Conservation (phyloP, 2,113 vertebrate species). For the Lepidothrix coronata region DNA sequence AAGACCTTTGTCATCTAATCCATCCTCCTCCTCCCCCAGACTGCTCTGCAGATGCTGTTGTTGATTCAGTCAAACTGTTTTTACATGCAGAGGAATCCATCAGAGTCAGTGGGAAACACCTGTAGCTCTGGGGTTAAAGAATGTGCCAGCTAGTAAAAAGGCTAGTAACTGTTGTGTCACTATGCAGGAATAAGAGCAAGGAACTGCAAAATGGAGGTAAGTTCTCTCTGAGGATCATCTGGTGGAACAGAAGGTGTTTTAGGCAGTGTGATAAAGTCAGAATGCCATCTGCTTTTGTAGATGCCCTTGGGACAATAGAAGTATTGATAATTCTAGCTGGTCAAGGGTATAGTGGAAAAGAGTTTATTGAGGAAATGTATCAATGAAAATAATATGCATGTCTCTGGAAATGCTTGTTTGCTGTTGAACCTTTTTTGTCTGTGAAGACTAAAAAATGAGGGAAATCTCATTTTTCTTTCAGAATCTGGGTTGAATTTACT, state of each 20-base stretch:
- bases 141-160: background rate
- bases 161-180: background rate
- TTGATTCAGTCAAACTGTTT: background rate
- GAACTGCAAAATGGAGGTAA: background rate
- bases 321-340: background rate
- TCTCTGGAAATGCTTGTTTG: background rate
- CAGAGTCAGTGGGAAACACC: background rate
- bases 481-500: background rate
- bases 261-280: background rate
- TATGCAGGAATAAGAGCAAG: background rate
- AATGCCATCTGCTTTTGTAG: background rate
- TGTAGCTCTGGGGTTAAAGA: background rate
- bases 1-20: background rate
- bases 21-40: background rate
- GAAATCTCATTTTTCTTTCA: background rate
- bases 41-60: background rate
- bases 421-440: background rate
- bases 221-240: background rate
- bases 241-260: background rate
- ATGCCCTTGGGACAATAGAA: background rate
- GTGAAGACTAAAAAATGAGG: background rate
- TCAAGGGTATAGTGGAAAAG: background rate
- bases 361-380: background rate
- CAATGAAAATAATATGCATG: accelerated
- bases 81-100: background rate